Percentiles rank a stretch among this genome's conserved stretches.
Evolutionary conservation across 2,888 invertebrate genomes (phyloP).

Genomic region (Cephus sareptanus): DNA sequence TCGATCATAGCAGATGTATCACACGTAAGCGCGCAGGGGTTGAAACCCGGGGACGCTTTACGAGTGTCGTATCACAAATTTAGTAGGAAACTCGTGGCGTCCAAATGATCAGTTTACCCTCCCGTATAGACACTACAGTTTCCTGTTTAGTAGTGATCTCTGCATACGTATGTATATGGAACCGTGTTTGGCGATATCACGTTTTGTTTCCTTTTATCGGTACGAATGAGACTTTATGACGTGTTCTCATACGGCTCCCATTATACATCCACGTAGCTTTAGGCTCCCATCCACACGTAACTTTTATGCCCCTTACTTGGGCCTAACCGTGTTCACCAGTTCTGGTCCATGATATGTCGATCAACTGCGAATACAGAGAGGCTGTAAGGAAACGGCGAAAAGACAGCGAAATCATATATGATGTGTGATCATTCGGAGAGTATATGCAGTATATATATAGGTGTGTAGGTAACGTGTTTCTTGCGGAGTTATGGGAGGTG

Average conservation of each 20-base stretch:
- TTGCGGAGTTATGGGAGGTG: slow-evolving; percentile 16
- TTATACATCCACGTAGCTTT: slow-evolving; percentile 18
- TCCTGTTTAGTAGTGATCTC: no score
- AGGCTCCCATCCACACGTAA: slow-evolving; percentile 21
- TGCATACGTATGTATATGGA: slow-evolving; percentile 1
- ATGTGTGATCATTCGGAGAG: no score
- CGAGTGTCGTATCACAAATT: slow-evolving; percentile 53
- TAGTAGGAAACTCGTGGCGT: slow-evolving; percentile 45
- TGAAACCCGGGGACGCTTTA: slow-evolving; percentile 26
- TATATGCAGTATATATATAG: no score
- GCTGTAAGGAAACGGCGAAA: no score
- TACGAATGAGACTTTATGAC: slow-evolving; percentile 55
- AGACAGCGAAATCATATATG: no score
- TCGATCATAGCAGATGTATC: no score
- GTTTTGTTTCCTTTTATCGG: slow-evolving; percentile 26
- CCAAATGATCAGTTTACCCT: slow-evolving; percentile 50
- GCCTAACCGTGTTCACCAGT: background rate
- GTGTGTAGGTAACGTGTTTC: background rate
- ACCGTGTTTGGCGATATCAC: background rate
- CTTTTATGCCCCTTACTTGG: slow-evolving; percentile 18
- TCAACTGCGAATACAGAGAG: background rate
- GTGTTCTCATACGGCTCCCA: slow-evolving; percentile 44
- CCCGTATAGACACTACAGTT: slow-evolving; percentile 21
- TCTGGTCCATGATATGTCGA: background rate
- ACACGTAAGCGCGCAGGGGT: no score